A percentile compares a stretch with the other conserved stretches of the same genome.
These are phyloP conservation scores for Alouatta caraya DNA, from an alignment of 2,797 vertebrate species.

Conservation along the genomic window DNA sequence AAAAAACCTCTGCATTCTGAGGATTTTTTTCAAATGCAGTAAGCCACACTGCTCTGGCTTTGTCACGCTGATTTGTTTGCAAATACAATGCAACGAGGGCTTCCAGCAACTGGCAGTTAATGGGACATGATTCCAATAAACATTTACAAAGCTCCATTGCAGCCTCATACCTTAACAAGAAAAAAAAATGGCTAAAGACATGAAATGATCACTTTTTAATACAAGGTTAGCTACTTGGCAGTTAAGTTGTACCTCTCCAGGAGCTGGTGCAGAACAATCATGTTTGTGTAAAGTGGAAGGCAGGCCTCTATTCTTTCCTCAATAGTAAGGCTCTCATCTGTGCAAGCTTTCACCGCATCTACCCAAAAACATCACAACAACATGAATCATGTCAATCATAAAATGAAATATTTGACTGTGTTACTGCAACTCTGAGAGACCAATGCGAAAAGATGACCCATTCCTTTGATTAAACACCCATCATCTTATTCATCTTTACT, in stretches of 20 bases:
- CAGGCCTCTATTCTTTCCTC: slow-evolving; percentile 86
- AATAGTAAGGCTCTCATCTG: slow-evolving; percentile 84
- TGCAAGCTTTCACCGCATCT: slow-evolving; percentile 91
- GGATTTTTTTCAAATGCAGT: slow-evolving; percentile 88
- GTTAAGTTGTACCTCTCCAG: slow-evolving; percentile 87
- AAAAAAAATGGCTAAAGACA: slow-evolving; percentile 47
- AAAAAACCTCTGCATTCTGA: slow-evolving; percentile 91
- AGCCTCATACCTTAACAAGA: slow-evolving; percentile 87
- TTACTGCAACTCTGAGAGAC: neutral
- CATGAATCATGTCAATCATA: slow-evolving; percentile 22
- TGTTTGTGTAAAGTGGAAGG: slow-evolving; percentile 93
- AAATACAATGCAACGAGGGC: slow-evolving; percentile 88
- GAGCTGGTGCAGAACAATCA: slow-evolving; percentile 88
- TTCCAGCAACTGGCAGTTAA: slow-evolving; percentile 89
- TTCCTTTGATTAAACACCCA: neutral
- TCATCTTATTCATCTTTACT: neutral
- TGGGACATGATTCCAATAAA: slow-evolving; percentile 87
- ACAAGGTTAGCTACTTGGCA: neutral
- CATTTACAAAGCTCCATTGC: slow-evolving; percentile 87
- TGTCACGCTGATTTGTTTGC: slow-evolving; percentile 80
- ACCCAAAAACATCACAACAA: slow-evolving; percentile 63
- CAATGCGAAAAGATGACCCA: neutral
- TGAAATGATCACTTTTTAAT: neutral
- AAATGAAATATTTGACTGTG: neutral
- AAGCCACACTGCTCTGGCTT: slow-evolving; percentile 88